Conservation (phyloP, 2,797 vertebrate species). For the Molossus molossus region DNA sequence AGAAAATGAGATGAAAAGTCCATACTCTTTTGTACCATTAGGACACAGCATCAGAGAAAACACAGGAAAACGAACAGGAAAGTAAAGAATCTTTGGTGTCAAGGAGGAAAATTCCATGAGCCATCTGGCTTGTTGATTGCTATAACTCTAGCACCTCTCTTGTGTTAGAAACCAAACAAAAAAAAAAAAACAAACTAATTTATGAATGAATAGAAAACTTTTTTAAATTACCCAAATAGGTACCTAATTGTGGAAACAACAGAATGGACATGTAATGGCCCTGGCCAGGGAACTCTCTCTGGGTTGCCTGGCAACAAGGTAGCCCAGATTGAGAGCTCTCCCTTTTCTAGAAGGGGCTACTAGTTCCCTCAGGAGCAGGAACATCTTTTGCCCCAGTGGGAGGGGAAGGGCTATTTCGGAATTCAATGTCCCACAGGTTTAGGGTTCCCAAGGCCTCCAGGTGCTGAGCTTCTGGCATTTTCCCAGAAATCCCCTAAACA, state of each 20-base stretch:
- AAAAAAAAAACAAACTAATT: neutral
- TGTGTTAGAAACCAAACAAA: constrained; percentile 11
- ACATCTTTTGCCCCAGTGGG: neutral
- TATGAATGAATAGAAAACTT: no score
- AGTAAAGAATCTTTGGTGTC: neutral
- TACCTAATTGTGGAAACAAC: neutral
- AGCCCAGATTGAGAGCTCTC: neutral
- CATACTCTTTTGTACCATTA: neutral
- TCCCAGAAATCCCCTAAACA: neutral
- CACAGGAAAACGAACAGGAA: neutral
- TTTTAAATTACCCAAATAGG: neutral
- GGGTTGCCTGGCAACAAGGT: neutral
- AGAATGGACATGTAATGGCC: neutral
- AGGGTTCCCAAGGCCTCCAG: neutral
- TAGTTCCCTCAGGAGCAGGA: neutral
- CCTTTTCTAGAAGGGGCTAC: neutral
- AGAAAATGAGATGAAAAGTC: neutral
- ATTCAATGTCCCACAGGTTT: neutral
- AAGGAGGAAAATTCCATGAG: constrained; percentile 12
- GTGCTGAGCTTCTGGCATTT: neutral
- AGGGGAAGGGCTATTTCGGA: neutral
- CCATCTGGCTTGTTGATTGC: neutral
- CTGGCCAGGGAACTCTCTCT: neutral
- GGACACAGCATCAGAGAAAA: neutral
- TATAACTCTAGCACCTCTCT: neutral